Evolutionary conservation across 2,888 invertebrate species (phyloP), one percentile per base, ranked within the genome.

Genomic region (Chaetogeoica ovagalla): DNA sequence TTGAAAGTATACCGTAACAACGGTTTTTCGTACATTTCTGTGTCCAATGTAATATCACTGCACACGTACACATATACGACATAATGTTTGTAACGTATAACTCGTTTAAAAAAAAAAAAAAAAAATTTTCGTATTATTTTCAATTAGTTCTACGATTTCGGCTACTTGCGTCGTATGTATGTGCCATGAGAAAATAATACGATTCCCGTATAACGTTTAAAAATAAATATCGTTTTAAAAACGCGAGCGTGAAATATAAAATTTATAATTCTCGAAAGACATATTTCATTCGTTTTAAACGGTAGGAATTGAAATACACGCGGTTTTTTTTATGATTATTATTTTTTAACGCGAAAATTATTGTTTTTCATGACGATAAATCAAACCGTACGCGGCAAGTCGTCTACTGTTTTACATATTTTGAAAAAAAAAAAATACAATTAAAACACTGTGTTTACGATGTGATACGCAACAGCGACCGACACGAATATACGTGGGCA

Each of bases 111-210:
- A 48, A 62, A 62, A 62, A 52, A 30, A 30, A 30, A 30, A 48
- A 62, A 62, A 62, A 52, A 73, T 62, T 60, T n/a, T 48, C n/a
- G 62, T 52, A 30, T 60, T 43, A 3, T 60, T 48, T 60, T 1
- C 0, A n/a, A n/a, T 59, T 71, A 19, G 30, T 30, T 30, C 4
- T 62, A 9, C 23, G 8, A 23, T 39, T 60, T 59, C 59, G 11
- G 59, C 59, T 71, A 71, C 71, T 71, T 71, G 21, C 23, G 11
- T 52, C n/a, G 17, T 68, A 68, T n/a, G n/a, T n/a, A n/a, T n/a
- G n/a, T n/a, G n/a, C 30, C 4, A 30, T 30, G 4, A 30, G 30
- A 2, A n/a, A 30, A 30, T 30, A 30, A 30, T 30, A 52, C 23
- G 30, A 52, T 69, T n/a, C n/a, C 17, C 8, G 52, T 21, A 19